These are phyloP conservation scores for Glaucidium brasilianum DNA, from an alignment of 2,113 vertebrate genomes.

Conservation along the genomic window DNA sequence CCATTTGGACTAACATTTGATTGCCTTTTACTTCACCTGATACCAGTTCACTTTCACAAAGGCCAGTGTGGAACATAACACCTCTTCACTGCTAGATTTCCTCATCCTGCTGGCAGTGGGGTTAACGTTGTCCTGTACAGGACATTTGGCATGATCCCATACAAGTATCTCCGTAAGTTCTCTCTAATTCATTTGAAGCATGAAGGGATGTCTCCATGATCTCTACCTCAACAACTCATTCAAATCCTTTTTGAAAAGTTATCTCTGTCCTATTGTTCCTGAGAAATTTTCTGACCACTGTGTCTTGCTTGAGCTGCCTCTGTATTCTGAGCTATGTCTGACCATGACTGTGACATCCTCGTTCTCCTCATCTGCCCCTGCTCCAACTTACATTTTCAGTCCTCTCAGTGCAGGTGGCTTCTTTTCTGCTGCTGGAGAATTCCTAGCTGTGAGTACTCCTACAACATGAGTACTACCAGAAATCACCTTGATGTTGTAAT, in stretches of 20 bases:
- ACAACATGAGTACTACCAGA: not conserved
- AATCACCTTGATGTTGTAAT: not conserved
- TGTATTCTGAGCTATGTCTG: not conserved
- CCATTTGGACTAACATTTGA: not conserved
- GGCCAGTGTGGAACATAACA: not conserved
- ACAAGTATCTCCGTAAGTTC: not conserved
- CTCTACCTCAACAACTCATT: not conserved
- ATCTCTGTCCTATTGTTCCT: not conserved
- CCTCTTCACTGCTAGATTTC: not conserved
- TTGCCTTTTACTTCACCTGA: not conserved
- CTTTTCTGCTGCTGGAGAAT: not conserved
- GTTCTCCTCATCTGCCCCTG: not conserved
- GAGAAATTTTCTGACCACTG: not conserved
- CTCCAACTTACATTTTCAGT: not conserved
- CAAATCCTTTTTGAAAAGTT: not conserved
- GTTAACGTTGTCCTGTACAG: not conserved
- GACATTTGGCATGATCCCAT: not conserved
- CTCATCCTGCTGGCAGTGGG: not conserved
- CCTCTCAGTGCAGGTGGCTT: not conserved
- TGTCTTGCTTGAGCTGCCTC: not conserved
- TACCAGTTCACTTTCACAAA: not conserved
- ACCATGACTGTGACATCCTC: not conserved
- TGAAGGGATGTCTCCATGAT: not conserved
- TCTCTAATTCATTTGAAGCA: not conserved
- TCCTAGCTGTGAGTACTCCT: not conserved